Evolutionary conservation across 2,888 invertebrate genomes (phyloP).

Genomic region (Diaphora mendica): DNA sequence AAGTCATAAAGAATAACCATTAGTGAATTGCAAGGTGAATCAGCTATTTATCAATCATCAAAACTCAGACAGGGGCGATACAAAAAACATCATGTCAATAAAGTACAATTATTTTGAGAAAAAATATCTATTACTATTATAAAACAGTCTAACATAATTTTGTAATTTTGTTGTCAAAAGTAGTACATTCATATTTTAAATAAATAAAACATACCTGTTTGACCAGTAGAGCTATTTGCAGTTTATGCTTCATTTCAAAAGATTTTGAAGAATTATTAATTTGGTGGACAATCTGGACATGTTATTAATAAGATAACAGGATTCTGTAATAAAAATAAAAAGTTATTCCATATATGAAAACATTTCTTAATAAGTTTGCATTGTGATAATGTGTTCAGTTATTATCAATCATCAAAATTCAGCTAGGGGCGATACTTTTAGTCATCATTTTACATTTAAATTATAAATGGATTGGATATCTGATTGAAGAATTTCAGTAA

Average conservation of each 20-base stretch:
- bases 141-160: background rate
- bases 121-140: background rate
- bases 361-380: background rate
- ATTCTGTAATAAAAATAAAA: background rate
- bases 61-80: constrained; percentile 57
- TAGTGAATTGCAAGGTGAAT: constrained; percentile 17
- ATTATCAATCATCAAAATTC: constrained; percentile 45
- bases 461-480: background rate
- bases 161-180: background rate
- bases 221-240: background rate
- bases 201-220: background rate
- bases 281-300: background rate
- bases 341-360: background rate
- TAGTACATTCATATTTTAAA: too few species aligned
- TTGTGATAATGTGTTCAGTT: constrained; percentile 32
- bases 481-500: background rate
- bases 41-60: constrained; percentile 65
- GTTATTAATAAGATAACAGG: background rate
- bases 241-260: background rate
- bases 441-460: constrained; percentile 27
- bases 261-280: background rate
- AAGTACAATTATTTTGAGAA: background rate
- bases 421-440: constrained; percentile 41
- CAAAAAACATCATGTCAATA: constrained; percentile 11
- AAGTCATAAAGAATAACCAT: background rate